A percentile compares a stretch with the other conserved stretches of the same genome.
These are phyloP conservation scores for Harlomillsia oculata DNA, from an alignment of 1,140 invertebrate species.

Conservation along the genomic window DNA sequence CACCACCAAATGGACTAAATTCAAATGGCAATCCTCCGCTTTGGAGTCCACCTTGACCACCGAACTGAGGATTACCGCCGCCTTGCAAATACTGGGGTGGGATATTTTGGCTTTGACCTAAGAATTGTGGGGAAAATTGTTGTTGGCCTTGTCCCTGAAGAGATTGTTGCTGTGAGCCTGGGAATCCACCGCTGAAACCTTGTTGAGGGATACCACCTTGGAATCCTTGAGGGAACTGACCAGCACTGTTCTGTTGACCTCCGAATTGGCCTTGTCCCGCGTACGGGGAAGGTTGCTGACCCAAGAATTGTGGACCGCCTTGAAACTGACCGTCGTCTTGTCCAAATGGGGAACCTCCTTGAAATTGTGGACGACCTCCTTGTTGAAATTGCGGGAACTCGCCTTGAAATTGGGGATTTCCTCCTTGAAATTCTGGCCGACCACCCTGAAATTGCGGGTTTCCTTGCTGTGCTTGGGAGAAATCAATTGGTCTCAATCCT, in stretches of 20 bases:
- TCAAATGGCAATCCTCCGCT: conserved; percentile 17
- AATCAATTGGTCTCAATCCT: neutral
- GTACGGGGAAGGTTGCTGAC: neutral
- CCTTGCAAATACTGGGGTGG: conserved; percentile 15
- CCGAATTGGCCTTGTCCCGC: neutral
- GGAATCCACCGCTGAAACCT: neutral
- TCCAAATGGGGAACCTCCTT: conserved; percentile 7
- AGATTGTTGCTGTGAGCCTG: neutral
- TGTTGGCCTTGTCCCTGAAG: conserved; percentile 2
- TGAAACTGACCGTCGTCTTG: neutral
- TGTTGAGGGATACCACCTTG: neutral
- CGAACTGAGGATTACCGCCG: neutral
- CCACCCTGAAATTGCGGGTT: conserved; percentile 1
- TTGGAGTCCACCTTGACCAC: neutral
- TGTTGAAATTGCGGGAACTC: conserved; percentile 1
- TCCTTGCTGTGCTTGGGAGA: neutral
- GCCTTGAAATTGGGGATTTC: conserved; percentile 5
- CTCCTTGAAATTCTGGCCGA: conserved; percentile 5
- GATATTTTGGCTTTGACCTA: neutral
- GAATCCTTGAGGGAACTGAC: conserved; percentile 6
- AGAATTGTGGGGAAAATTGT: neutral
- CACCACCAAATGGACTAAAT: conserved; percentile 9
- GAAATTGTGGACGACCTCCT: neutral
- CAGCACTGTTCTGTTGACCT: neutral
- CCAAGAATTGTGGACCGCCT: neutral